Base-by-base conservation (phyloP, 1,140 invertebrate species). In the Rhyzopertha dominica region DNA sequence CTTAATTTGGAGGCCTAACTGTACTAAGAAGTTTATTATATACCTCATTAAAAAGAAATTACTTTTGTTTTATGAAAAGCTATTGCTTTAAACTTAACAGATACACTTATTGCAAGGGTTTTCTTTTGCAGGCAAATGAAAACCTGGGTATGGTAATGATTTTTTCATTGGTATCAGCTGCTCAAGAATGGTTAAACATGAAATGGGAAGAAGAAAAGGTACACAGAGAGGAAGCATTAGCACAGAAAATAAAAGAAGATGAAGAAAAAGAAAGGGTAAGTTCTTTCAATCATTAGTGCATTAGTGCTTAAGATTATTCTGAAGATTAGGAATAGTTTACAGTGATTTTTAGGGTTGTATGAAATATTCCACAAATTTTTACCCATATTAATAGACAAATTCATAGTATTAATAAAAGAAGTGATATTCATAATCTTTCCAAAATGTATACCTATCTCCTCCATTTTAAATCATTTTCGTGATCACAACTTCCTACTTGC, bases 71-170 rank as follows among this genome's bases (percentile, higher is more conserved):
- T 8, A 9, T 22, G 30, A 10, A 31, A 42, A 30, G 30, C 12
- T 20, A 22, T 31, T 42, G 19, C 5, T 10, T 5, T 25, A 24
- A 24, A 38, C 5, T 5, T 38, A 24, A 24, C 4, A 5, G 18
- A 24, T 38, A 24, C 36, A 16, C 5, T 4, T 35, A 4, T 41
- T 22, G 10, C 7, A 22, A 36, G 14, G 13, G 30, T 30, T 49
- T 25, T 12, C 53, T 51, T 44, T 61, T 67, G 47, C 61, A 87
- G 84, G 85, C 80, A 43, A 71, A 85, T 48, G 89, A 94, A 63
- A 96, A 95, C 73, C 58, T 96, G 45, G 95, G 95, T 2, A 97
- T 93, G 84, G 93, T 92, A 9, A 96, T 98, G 92, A 80, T 98
- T 18, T 98, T 97, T 66, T 96, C 92, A 17, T 68, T 98, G 57